Evolutionary conservation across 2,797 vertebrate genomes (phyloP), one percentile per base, ranked within the genome.

Genomic region (Myiotriccus ornatus): DNA sequence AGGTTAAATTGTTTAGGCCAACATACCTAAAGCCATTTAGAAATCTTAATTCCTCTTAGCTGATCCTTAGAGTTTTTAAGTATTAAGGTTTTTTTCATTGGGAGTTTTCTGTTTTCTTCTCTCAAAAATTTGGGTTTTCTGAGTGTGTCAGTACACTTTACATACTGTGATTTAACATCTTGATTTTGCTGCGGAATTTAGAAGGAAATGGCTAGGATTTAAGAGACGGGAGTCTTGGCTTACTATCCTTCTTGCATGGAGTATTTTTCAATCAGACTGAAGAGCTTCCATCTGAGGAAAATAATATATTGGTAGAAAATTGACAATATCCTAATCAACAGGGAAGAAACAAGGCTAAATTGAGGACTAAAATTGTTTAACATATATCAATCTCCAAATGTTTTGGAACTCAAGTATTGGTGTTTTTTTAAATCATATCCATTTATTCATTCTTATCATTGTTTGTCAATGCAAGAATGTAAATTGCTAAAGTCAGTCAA

Each of bases 41-140:
- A 9, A 74, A 25, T 56, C 35, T 64, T 71, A 47, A 43, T 52
- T 85, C 15, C n/a, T 75, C 8, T 37, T 82, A 57, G 16, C 12
- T 84, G 67, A 35, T 74, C 20, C 28, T 63, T 60, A 77, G 30
- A 73, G 7, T 53, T 90, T 49, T 24, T 34, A 53, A 65, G 28
- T 46, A 28, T 59, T 59, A 50, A 9, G 10, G 0, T 11, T 67
- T 52, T 37, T 17, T 53, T 35, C 8, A 7, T 23, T 68, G 24
- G 30, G 50, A 10, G 17, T 30, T 52, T 50, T 46, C 22, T 46
- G 43, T 74, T 53, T 37, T 59, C 25, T 74, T 32, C 28, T 10
- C 12, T 24, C 3, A 2, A 4, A 77, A 67, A 3, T 59, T 10
- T 47, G 22, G 3, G 0, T 22, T 78, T 87, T 81, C 47, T 4